Evolutionary conservation across 1,140 invertebrate genomes (phyloP), one percentile per base, ranked within the genome.

Genomic region (Mactra quadrangularis): DNA sequence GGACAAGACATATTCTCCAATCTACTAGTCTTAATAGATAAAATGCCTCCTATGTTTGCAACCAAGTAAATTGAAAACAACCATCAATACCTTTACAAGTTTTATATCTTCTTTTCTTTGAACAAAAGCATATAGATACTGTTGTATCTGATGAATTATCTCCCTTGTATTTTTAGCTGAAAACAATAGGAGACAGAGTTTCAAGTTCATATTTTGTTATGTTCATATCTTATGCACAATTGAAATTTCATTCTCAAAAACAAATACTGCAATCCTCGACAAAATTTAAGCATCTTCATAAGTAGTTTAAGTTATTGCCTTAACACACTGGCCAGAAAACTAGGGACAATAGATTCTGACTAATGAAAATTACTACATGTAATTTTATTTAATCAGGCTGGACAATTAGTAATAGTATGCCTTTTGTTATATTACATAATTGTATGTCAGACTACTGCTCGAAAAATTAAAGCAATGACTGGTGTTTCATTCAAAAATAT

Each of bases 21-120:
- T n/a, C n/a, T n/a, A n/a, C n/a, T n/a, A n/a, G n/a, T n/a, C n/a
- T n/a, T n/a, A n/a, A n/a, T n/a, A n/a, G n/a, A n/a, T n/a, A n/a
- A n/a, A n/a, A n/a, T n/a, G n/a, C n/a, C n/a, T n/a, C n/a, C n/a
- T n/a, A n/a, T n/a, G n/a, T n/a, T n/a, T n/a, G n/a, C n/a, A n/a
- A n/a, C n/a, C n/a, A n/a, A n/a, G n/a, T n/a, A n/a, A n/a, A n/a
- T n/a, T n/a, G n/a, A n/a, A n/a, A n/a, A n/a, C n/a, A n/a, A n/a
- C n/a, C n/a, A n/a, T n/a, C n/a, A 7, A 6, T 55, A 72, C 70
- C 70, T 57, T 15, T n/a, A 29, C 52, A 22, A n/a, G 22, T 41
- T 72, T 72, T 3, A 72, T 3, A 22, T 50, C 52, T 38, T 72
- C 70, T 57, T 50, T 55, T 22, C 70, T 33, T 47, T 72, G 70